phyloP scores from a whole-genome alignment of 1,140 invertebrate species.

The Listronotus bonariensis region DNA sequence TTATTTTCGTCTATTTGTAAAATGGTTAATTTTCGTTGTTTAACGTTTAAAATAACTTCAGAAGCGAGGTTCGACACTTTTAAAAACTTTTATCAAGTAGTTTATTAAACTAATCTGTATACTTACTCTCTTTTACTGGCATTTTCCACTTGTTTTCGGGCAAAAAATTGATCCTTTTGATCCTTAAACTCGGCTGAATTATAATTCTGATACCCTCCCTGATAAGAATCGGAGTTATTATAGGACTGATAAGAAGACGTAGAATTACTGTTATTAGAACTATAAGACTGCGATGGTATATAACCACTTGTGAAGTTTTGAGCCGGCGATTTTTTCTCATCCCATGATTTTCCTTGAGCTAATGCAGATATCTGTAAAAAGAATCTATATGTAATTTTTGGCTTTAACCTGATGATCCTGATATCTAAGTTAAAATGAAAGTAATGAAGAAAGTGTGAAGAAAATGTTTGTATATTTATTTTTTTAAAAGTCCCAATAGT shows the following conservation, averaged over 20 bases:
- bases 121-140: slow-evolving; percentile 72
- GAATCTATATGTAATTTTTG: neutral
- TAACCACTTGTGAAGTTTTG: slow-evolving; percentile 60
- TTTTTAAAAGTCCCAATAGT: no score
- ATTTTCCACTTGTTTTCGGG: slow-evolving; percentile 76
- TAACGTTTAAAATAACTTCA: no score
- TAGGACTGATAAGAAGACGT: slow-evolving; percentile 47
- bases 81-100: no score
- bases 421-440: no score
- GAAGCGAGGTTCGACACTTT: no score
- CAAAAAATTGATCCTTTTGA: slow-evolving; percentile 81
- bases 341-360: slow-evolving; percentile 87
- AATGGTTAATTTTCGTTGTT: no score
- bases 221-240: slow-evolving; percentile 57
- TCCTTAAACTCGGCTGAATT: slow-evolving; percentile 65
- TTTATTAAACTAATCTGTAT: neutral
- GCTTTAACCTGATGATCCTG: no score
- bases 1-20: no score
- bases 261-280: slow-evolving; percentile 36
- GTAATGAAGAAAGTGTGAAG: no score
- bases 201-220: slow-evolving; percentile 65
- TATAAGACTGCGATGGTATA: slow-evolving; percentile 42
- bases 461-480: no score
- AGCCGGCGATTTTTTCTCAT: slow-evolving; percentile 71
- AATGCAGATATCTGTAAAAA: slow-evolving; percentile 76